phyloP scores from a whole-genome alignment of 2,797 vertebrate species.

The Rhinella marina region DNA sequence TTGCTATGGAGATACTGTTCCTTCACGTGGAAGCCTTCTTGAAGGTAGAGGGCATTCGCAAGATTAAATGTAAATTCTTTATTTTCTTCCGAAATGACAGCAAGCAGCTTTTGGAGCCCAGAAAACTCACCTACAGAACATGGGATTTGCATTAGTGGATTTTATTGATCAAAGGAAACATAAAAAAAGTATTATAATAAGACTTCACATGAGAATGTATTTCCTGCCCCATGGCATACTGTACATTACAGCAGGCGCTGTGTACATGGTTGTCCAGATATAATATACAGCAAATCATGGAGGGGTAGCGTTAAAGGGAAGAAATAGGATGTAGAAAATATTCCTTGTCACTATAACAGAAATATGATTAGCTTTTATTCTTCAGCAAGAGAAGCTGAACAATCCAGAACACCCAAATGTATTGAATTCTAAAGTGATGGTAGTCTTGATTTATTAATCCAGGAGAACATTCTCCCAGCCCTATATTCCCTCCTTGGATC shows the following conservation, averaged over 20 bases:
- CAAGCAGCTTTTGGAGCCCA: conserved; percentile 67
- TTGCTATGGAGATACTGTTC: conserved; percentile 81
- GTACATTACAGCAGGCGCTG: conserved; percentile 15
- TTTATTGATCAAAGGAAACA: conserved; percentile 65
- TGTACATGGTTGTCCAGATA: conserved; percentile 15
- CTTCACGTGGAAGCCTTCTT: conserved; percentile 76
- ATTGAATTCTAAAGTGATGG: conserved; percentile 17
- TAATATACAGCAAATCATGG: conserved; percentile 15
- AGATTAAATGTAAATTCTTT: conserved; percentile 77
- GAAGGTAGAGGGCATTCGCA: conserved; percentile 80
- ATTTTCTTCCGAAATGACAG: conserved; percentile 70
- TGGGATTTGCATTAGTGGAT: conserved; percentile 63
- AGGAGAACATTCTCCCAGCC: neutral
- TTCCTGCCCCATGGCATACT: conserved; percentile 18
- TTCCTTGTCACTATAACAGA: conserved; percentile 13
- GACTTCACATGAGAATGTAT: neutral
- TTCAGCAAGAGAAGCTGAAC: neutral
- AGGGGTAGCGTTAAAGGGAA: neutral
- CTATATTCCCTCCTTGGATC: neutral
- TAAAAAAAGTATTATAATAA: conserved; percentile 54
- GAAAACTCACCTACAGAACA: conserved; percentile 70
- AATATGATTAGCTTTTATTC: conserved; percentile 19
- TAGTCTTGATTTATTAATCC: conserved; percentile 23
- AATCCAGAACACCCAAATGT: neutral
- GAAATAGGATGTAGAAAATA: conserved; percentile 29